Conservation (phyloP, 2,888 invertebrate species). For the Tachina grossa region DNA sequence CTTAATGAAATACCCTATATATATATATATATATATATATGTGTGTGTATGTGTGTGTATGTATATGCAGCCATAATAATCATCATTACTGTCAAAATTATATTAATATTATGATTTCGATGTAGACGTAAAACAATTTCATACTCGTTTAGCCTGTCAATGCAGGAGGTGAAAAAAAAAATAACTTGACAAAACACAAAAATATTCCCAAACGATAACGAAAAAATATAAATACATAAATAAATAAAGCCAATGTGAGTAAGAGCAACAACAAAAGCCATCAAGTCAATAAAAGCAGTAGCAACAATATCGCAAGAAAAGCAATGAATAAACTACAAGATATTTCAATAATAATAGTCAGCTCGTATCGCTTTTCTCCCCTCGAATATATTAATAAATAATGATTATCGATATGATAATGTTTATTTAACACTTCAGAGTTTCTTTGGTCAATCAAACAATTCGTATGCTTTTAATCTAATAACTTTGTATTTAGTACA, state of each 20-base stretch:
- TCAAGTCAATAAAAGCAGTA: constrained; percentile 13
- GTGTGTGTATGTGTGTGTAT: no score
- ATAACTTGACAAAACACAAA: constrained; percentile 17
- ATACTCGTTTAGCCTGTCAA: constrained; percentile 23
- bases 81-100: constrained; percentile 61
- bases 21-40: no score
- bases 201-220: constrained; percentile 30
- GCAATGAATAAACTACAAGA: constrained; percentile 35
- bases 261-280: not conserved
- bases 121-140: constrained; percentile 26
- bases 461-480: not conserved
- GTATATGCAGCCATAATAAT: constrained; percentile 18
- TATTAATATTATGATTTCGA: constrained; percentile 60
- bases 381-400: constrained; percentile 17
- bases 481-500: not conserved
- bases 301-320: not conserved
- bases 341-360: constrained; percentile 41
- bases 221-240: not conserved
- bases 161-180: not conserved
- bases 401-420: constrained; percentile 42
- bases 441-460: constrained; percentile 17
- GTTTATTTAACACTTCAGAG: constrained; percentile 41
- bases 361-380: not conserved
- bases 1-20: no score
- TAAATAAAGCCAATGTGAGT: constrained; percentile 9